Percentiles rank a stretch among this genome's conserved stretches.
Evolutionary conservation across 2,113 vertebrate genomes (phyloP).

Genomic region (Pogonocichla stellata): DNA sequence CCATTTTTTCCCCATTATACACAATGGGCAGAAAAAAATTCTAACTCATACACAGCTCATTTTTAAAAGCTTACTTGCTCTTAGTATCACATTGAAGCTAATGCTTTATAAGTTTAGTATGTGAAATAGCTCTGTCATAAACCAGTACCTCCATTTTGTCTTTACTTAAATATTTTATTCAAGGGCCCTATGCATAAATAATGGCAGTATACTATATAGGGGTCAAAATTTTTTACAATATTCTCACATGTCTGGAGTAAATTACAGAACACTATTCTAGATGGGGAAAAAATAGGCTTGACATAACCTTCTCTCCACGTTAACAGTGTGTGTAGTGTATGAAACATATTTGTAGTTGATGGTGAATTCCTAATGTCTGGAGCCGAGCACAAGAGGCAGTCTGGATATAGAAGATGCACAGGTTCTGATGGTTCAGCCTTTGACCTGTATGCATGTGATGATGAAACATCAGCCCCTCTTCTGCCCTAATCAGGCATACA

Average conservation of each 20-base stretch:
- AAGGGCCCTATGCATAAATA: background rate
- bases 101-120: background rate
- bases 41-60: background rate
- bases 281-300: background rate
- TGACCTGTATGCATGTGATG: background rate
- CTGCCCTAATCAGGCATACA: background rate
- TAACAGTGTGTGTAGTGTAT: background rate
- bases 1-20: background rate
- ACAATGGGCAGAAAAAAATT: background rate
- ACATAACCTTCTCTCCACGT: background rate
- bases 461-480: background rate
- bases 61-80: background rate
- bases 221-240: background rate
- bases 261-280: background rate
- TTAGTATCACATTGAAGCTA: background rate
- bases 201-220: background rate
- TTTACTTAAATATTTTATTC: background rate
- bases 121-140: background rate
- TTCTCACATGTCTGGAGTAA: background rate
- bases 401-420: background rate
- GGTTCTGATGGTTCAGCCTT: background rate
- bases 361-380: background rate
- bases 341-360: background rate
- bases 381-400: background rate
- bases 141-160: background rate